Base-by-base conservation (phyloP, 2,113 vertebrate genomes). In the Eleginops maclovinus region DNA sequence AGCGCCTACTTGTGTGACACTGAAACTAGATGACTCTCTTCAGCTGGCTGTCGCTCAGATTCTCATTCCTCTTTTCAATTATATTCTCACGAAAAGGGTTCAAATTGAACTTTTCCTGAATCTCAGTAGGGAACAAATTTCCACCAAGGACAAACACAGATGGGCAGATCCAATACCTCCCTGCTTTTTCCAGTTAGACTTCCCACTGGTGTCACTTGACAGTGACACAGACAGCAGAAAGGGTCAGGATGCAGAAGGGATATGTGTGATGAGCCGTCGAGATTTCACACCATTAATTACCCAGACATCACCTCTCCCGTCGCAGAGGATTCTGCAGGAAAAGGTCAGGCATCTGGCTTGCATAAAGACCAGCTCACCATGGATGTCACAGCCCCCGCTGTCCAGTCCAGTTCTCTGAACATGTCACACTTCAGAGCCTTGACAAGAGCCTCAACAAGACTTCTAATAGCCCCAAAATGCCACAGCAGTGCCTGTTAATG, bases 321-420 rank as follows among this genome's bases (percentile, higher is more conserved):
- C 41, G 2, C 21, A 4, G 61, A 87, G 67, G 78, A 75, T 82
- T 78, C 69, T 68, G 63, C 56, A 60, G 71, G 81, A 87, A 93
- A 94, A 93, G 91, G 92, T 93, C 92, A 92, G 77, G 64, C 43
- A 87, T 84, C 91, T 89, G 89, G 80, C 77, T 80, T 14, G 16
- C 55, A 82, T 81, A 77, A 75, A 84, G 80, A 88, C 73, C 79
- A 56, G 70, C 75, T 89, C 60, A 6, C 88, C 86, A 87, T 89
- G 88, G 84, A 44, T 86, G 84, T 89, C 88, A 90, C 77, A 58
- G 78, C 80, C 84, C 62, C 74, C 44, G 49, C 60, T 6, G 56
- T 69, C 69, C 81, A 44, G 22, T 66, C 69, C 61, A 46, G 58
- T n/a, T 59, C 72, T 82, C 69, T 59, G 41, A 72, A 76, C 83